phyloP scores from a whole-genome alignment of 1,140 invertebrate species.

The Cyrtorhinus lividipennis region DNA sequence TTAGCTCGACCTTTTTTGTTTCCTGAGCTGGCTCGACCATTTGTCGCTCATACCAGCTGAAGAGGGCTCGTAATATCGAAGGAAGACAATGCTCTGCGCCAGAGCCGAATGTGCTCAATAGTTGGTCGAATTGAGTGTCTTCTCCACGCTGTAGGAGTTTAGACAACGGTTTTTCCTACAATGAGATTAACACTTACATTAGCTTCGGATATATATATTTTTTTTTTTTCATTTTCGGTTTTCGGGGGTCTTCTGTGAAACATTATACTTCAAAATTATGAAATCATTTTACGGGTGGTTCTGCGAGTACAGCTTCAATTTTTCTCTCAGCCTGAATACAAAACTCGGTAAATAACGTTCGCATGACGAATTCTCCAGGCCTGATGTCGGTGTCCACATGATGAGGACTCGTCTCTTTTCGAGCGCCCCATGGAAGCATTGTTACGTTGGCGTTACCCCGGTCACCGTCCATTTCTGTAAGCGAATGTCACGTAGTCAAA shows the following conservation, averaged over 20 bases:
- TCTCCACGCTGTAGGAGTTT: constrained; percentile 91
- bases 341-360: constrained; percentile 86
- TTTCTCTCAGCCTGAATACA: constrained; percentile 85
- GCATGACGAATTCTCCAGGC: constrained; percentile 89
- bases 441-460: constrained; percentile 24
- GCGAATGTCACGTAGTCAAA: background rate
- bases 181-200: too few species aligned
- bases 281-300: constrained; percentile 66
- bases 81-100: constrained; percentile 96
- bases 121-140: constrained; percentile 86
- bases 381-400: constrained; percentile 49
- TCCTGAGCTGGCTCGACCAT: constrained; percentile 46
- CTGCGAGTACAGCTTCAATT: constrained; percentile 85
- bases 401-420: constrained; percentile 52
- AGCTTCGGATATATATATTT: too few species aligned
- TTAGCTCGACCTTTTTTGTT: constrained; percentile 43
- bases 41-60: constrained; percentile 92
- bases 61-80: constrained; percentile 80
- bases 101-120: constrained; percentile 80
- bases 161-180: constrained; percentile 79
- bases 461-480: constrained; percentile 21
- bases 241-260: too few species aligned
- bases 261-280: too few species aligned
- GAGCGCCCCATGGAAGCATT: constrained; percentile 63
- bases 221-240: too few species aligned